Percentiles rank a stretch among this genome's conserved stretches.
Conservation (phyloP, 2,888 invertebrate genomes). For the Drosophila neotestacea region DNA sequence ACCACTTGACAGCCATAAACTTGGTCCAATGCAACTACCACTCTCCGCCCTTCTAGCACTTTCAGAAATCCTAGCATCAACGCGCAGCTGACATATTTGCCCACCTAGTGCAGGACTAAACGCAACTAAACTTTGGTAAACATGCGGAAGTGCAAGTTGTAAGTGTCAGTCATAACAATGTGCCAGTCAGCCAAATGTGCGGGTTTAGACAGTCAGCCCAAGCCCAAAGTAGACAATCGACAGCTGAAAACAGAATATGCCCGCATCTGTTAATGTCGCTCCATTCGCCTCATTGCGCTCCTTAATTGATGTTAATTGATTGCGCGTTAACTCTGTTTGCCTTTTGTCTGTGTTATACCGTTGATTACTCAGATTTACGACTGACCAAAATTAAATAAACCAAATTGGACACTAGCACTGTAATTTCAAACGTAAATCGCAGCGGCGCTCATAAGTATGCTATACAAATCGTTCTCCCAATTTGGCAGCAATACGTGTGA, state of each 20-base stretch:
- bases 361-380: constrained; percentile 66
- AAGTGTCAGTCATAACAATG: constrained; percentile 25
- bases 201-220: background rate
- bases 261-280: constrained; percentile 40
- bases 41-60: background rate
- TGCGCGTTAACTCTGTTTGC: constrained; percentile 31
- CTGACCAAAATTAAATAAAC: constrained; percentile 68
- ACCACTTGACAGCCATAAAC: constrained; percentile 49
- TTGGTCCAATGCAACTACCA: constrained; percentile 24
- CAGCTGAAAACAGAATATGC: constrained; percentile 7
- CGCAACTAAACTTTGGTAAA: constrained; percentile 37
- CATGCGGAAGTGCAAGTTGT: constrained; percentile 50
- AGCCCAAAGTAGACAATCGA: background rate
- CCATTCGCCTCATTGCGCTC: constrained; percentile 45
- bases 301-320: constrained; percentile 73
- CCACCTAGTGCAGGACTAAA: background rate
- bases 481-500: background rate
- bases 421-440: constrained; percentile 13
- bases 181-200: background rate
- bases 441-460: constrained; percentile 36
- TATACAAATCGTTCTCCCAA: constrained; percentile 17
- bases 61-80: constrained; percentile 9
- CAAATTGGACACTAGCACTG: constrained; percentile 41
- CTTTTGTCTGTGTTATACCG: constrained; percentile 13
- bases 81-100: constrained; percentile 48